phyloP scores from a whole-genome alignment of 2,797 vertebrate genomes.

The Knipowitschia caucasica region DNA sequence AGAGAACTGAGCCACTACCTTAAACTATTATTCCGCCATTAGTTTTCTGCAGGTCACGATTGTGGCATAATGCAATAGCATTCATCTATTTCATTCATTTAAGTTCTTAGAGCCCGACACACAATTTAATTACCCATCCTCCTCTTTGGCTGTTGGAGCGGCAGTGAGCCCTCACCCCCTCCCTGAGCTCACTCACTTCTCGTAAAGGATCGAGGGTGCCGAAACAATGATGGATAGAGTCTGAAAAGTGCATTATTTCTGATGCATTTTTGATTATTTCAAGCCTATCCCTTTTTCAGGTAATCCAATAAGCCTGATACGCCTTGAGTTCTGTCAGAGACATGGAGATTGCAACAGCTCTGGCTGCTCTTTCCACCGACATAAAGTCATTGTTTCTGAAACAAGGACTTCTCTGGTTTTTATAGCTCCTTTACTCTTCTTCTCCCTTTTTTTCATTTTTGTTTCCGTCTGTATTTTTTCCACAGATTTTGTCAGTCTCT shows the following conservation, averaged over 20 bases:
- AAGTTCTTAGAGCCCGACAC: constrained; percentile 75
- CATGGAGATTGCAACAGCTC: constrained; percentile 73
- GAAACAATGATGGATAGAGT: constrained; percentile 84
- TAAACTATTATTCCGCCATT: constrained; percentile 78
- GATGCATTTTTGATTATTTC: constrained; percentile 82
- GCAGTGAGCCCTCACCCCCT: constrained; percentile 57
- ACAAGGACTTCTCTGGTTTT: constrained; percentile 54
- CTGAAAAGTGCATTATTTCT: constrained; percentile 82
- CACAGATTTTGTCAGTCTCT: constrained; percentile 65
- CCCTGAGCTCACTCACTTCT: constrained; percentile 67
- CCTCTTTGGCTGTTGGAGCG: constrained; percentile 70
- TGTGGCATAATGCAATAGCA: constrained; percentile 76
- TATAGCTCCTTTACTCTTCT: constrained; percentile 59
- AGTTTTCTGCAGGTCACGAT: constrained; percentile 76
- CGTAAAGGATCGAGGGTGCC: constrained; percentile 76
- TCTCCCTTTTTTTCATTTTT: constrained; percentile 46
- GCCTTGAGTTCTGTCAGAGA: constrained; percentile 74
- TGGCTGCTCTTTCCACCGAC: constrained; percentile 56
- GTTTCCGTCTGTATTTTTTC: constrained; percentile 80
- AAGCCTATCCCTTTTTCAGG: constrained; percentile 69
- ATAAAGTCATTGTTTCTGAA: constrained; percentile 68
- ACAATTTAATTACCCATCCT: constrained; percentile 77
- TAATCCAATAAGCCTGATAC: constrained; percentile 77
- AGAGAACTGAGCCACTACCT: constrained; percentile 63
- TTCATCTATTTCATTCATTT: constrained; percentile 78